Base-by-base conservation (phyloP, 2,113 vertebrate species). In the Glaucidium brasilianum region DNA sequence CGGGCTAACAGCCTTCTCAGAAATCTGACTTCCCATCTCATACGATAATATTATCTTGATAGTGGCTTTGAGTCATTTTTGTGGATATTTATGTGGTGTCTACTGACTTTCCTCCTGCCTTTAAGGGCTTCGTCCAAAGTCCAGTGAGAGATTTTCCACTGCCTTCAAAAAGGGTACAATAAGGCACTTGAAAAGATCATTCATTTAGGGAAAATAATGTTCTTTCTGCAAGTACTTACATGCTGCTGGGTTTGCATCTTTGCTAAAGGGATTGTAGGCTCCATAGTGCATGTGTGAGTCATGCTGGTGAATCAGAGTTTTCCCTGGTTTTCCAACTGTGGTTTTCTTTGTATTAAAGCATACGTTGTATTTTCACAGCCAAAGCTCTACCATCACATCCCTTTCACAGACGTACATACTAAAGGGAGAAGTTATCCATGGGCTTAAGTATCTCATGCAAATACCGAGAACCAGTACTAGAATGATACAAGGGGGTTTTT, bases 251-350 rank as follows among this genome's bases (percentile, higher is more conserved):
- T 75, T 45, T 39, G 59, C 79, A 94, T 94, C 96, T 92, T 87
- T 78, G 80, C 95, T 94, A 1, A 90, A 78, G 91, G 69, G 84
- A 90, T 95, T 88, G 84, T 76, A 97, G 82, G 96, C 96, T 93
- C 95, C 94, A 8, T 71, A 90, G 71, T 49, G 84, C 10, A 0
- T 56, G 68, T 59, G 25, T 98, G 98, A 98, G 96, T 98, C 98
- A 98, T 41, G 64, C 82, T 69, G 85, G 93, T 98, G 98, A 98
- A 96, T 98, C 98, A 98, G 96, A 96, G 49, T n/a, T 86, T 92
- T 96, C 92, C 92, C 84, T 94, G 75, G 84, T 83, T 93, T 92
- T 90, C 89, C 63, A 93, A 96, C 76, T 96, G 96, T 84, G 97
- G 96, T 96, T 97, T 98, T 97, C 96, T 97, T 97, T 95, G 74